Evolutionary conservation across 1,140 invertebrate genomes (phyloP), one percentile per base, ranked within the genome.

Genomic region (Neodiprion virginianus): DNA sequence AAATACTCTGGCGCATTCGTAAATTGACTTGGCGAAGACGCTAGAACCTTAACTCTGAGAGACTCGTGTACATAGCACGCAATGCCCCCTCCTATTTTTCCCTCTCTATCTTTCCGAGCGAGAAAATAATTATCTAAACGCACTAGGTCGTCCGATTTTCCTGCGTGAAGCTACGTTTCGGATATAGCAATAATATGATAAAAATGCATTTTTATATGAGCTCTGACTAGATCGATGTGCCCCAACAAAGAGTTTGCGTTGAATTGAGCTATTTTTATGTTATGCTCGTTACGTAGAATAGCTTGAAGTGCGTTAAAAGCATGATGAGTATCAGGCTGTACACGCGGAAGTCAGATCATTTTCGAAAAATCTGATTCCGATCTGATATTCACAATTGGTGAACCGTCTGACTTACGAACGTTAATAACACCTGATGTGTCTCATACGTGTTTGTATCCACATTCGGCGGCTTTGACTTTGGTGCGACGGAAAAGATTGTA

Each of bases 121-220:
- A 71, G 28, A 8, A 14, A n/a, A 48, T 71, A 71, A 7, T 71
- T 49, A 7, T 71, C 28, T 1, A 71, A 14, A 5, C 23, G n/a
- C 4, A 71, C 12, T 3, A 71, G 48, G 8, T 47, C 28, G 40
- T 71, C 48, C 17, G 69, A 7, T 7, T 50, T 23, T 5, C 10
- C 3, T 1, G 3, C 2, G 5, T 71, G 69, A 2, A 71, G 14
- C 69, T 50, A 71, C 17, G 69, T 8, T 49, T 71, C 69, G 1
- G 69, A 48, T n/a, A 71, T 12, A 7, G 69, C 49, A 12, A 71
- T 71, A 49, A 71, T 71, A 48, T 71, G 69, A 1, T 11, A 71
- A 12, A 71, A 71, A 9, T 71, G n/a, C 17, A 50, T 21, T 7
- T 2, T 1, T n/a, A 71, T 10, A 49, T 48, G 47, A 4, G 69